Evolutionary conservation across 2,888 invertebrate species (phyloP).

Genomic region (Busseola fusca): DNA sequence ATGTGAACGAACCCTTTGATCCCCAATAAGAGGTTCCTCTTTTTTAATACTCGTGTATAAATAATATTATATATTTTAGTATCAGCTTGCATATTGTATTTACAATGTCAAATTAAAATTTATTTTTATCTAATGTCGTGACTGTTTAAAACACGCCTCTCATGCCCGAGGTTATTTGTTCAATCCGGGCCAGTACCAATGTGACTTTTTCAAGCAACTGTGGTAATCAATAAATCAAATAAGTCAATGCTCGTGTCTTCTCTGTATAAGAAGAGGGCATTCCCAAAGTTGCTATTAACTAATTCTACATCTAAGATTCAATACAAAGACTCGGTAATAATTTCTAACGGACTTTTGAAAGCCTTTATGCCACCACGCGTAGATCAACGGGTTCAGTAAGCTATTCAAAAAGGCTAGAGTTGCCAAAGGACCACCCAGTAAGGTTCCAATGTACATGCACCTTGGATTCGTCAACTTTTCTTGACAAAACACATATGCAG

Average conservation of each 20-base stretch:
- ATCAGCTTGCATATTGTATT: neutral
- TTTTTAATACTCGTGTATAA: neutral
- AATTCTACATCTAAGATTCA: slow-evolving; percentile 59
- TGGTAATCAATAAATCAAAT: too few relatives aligned
- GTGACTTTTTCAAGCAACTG: neutral
- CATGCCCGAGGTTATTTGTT: neutral
- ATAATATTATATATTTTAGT: neutral
- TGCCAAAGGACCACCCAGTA: slow-evolving; percentile 89
- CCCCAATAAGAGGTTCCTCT: neutral
- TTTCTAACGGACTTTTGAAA: slow-evolving; percentile 87
- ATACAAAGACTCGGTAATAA: slow-evolving; percentile 71
- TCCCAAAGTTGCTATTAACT: neutral
- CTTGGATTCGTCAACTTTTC: slow-evolving; percentile 79
- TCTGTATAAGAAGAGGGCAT: neutral
- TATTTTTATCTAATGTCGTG: neutral
- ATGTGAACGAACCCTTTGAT: neutral
- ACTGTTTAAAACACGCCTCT: neutral
- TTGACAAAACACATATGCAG: slow-evolving; percentile 88
- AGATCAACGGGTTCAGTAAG: slow-evolving; percentile 90
- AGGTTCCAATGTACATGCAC: slow-evolving; percentile 84
- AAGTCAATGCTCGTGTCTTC: neutral
- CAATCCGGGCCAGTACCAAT: neutral
- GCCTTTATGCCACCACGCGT: slow-evolving; percentile 92
- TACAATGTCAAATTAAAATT: neutral
- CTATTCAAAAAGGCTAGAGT: slow-evolving; percentile 90